phyloP scores from a whole-genome alignment of 2,797 vertebrate genomes.

The Myotis vivesi region DNA sequence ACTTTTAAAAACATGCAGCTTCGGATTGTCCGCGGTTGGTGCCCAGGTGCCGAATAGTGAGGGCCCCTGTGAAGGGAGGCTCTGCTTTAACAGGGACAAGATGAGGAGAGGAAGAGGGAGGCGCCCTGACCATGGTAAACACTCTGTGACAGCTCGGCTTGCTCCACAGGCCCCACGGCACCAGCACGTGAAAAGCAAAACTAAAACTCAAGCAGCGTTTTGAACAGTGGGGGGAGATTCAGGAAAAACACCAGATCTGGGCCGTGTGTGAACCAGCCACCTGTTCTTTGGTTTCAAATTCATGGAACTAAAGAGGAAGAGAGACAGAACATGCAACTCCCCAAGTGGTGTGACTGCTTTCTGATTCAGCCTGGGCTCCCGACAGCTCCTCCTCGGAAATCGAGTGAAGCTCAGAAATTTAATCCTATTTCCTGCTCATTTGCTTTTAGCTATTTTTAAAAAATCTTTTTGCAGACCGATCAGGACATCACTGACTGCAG shows the following conservation, averaged over 20 bases:
- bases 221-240: not conserved
- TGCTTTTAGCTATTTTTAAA: not conserved
- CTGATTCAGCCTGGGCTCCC: not conserved
- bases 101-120: not conserved
- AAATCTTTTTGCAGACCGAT: not conserved
- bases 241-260: not conserved
- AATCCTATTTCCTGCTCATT: not conserved
- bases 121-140: not conserved
- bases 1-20: not conserved
- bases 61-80: not conserved
- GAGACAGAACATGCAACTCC: not conserved
- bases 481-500: not conserved
- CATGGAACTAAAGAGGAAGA: not conserved
- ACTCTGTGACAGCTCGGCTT: not conserved
- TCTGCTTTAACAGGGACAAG: not conserved
- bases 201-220: not conserved
- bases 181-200: not conserved
- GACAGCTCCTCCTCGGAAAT: not conserved
- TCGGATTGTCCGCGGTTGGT: not conserved
- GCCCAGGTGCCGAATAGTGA: not conserved
- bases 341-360: not conserved
- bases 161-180: not conserved
- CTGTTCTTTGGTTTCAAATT: not conserved
- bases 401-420: not conserved
- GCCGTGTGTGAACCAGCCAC: not conserved